phyloP scores from a whole-genome alignment of 2,797 vertebrate genomes.

The Pterois miles region DNA sequence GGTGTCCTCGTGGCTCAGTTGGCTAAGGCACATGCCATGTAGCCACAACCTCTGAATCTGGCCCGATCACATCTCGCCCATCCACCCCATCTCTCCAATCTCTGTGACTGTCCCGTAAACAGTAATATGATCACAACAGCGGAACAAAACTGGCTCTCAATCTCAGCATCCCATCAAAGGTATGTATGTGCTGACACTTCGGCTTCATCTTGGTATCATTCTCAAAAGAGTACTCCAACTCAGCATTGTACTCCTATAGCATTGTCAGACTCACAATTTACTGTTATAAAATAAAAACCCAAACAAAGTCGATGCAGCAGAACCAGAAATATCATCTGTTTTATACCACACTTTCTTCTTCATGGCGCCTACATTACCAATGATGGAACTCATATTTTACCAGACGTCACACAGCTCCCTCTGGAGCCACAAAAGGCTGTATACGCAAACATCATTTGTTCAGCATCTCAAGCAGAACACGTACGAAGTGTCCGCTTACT shows the following conservation, averaged over 20 bases:
- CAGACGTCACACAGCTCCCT: background rate
- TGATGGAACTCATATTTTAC: background rate
- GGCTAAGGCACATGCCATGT: constrained; percentile 1
- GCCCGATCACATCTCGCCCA: background rate
- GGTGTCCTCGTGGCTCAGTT: constrained; percentile 16
- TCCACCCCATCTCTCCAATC: background rate
- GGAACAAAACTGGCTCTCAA: background rate
- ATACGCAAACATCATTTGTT: too few relatives aligned
- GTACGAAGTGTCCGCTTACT: too few relatives aligned
- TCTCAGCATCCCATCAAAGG: background rate
- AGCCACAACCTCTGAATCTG: background rate
- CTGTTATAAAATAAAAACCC: background rate
- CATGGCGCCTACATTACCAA: background rate
- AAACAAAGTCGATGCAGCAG: background rate
- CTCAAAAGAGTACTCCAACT: background rate
- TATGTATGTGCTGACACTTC: background rate
- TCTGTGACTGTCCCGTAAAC: background rate
- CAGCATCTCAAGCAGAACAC: too few relatives aligned
- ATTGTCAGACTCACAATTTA: background rate
- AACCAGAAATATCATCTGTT: background rate
- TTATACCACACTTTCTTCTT: background rate
- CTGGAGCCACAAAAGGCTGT: background rate
- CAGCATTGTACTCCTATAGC: background rate
- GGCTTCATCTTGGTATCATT: background rate
- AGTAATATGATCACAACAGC: background rate